Base-by-base conservation (phyloP, 1,140 invertebrate genomes). In the Gonioctena quinquepunctata region DNA sequence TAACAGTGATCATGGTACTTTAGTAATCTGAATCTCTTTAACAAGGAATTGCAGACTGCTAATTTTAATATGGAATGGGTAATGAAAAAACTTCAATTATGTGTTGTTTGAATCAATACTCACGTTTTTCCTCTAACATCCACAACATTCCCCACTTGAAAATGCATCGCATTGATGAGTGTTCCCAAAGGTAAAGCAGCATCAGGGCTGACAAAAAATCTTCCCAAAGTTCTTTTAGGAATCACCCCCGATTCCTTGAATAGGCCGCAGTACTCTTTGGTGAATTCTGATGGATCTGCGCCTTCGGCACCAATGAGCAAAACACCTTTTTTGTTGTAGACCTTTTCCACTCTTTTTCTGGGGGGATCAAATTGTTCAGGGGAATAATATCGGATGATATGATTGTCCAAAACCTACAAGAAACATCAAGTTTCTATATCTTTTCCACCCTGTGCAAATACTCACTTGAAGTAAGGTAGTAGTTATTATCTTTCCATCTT, bases 51-150 rank as follows among this genome's bases (percentile, higher is more conserved):
- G n/a, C n/a, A n/a, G n/a, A n/a, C n/a, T n/a, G n/a, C n/a, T n/a
- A n/a, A n/a, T n/a, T n/a, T n/a, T n/a, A n/a, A n/a, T n/a, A n/a
- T n/a, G n/a, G n/a, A n/a, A n/a, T n/a, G n/a, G n/a, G n/a, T n/a
- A n/a, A n/a, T n/a, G n/a, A n/a, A 65, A 16, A 48, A 13, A 42
- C n/a, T 42, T 42, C 33, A 42, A 42, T 61, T n/a, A 13, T 61
- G 25, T 61, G 13, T 61, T 6, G 7, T 26, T 61, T 26, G 0
- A 8, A 27, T 27, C 5, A 57, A 62, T 42, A 26, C 90, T 90
- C 88, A 98, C 95, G 97, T 98, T 88, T 93, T 94, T 22, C 92
- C 96, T 77, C 90, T 87, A 27, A 97, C 88, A 86, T 99, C 97
- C 19, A 99, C 89, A 83, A 88, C 90, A 84, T 99, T 93, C 8